Evolutionary conservation across 2,888 invertebrate species (phyloP).

Genomic region (Leptinotarsa rubiginosa): DNA sequence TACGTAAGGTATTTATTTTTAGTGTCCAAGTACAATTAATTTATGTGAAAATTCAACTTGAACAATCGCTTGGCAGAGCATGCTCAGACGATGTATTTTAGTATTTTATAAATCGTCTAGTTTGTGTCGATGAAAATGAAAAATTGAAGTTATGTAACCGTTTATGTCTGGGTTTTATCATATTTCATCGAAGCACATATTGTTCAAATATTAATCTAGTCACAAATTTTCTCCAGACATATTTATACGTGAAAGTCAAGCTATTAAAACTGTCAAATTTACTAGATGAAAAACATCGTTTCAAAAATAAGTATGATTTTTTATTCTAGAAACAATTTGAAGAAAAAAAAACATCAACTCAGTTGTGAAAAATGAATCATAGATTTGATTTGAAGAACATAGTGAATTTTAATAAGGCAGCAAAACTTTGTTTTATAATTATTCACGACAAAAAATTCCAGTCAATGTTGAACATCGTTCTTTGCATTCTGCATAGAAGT

Average conservation of each 20-base stretch:
- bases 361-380: too few species aligned
- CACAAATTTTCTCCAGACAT: not conserved
- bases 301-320: too few species aligned
- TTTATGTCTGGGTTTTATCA: conserved; percentile 3
- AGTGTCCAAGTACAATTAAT: not conserved
- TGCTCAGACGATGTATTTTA: conserved; percentile 10
- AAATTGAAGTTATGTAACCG: conserved; percentile 7
- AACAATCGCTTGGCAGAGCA: conserved; percentile 18
- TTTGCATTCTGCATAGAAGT: too few species aligned
- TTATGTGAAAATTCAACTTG: conserved; percentile 17
- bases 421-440: too few species aligned
- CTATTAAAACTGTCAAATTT: too few species aligned
- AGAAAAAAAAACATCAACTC: too few species aligned
- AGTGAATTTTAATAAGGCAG: too few species aligned
- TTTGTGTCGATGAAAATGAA: conserved; percentile 5
- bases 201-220: not conserved
- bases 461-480: too few species aligned
- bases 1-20: conserved; percentile 8
- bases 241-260: not conserved
- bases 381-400: too few species aligned
- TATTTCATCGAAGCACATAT: not conserved
- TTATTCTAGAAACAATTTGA: too few species aligned
- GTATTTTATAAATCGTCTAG: conserved; percentile 10
- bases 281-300: too few species aligned
- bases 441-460: too few species aligned